These are phyloP conservation scores for Neoscelio sp. DNA, from an alignment of 2,888 invertebrate species.

Conservation along the genomic window DNA sequence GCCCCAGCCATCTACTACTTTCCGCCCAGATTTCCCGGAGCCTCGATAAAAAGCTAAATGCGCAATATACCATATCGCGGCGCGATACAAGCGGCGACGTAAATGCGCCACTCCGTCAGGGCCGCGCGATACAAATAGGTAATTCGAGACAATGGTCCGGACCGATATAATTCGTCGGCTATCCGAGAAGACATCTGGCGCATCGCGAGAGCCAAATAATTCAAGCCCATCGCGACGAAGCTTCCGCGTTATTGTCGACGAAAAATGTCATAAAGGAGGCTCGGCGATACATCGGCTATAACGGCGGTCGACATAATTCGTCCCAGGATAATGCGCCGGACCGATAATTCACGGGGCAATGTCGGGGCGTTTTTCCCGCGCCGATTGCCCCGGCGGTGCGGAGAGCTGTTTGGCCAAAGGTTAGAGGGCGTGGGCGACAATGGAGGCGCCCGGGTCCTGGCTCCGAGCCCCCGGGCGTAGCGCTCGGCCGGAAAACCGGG, in stretches of 20 bases:
- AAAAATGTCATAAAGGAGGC: conserved; percentile 42
- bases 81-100: conserved; percentile 18
- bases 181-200: conserved; percentile 44
- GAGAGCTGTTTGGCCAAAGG: conserved; percentile 42
- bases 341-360: conserved; percentile 46
- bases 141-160: conserved; percentile 46
- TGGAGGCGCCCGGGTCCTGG: neutral
- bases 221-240: no score
- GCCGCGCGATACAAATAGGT: conserved; percentile 47
- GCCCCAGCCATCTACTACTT: conserved; percentile 21
- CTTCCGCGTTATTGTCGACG: conserved; percentile 41
- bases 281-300: neutral
- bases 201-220: conserved; percentile 46
- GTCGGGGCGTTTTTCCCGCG: conserved; percentile 44
- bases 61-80: neutral
- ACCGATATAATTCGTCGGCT: conserved; percentile 1
- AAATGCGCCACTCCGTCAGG: conserved; percentile 44
- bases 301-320: conserved; percentile 24
- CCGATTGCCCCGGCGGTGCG: conserved; percentile 33
- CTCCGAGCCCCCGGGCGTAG: conserved; percentile 44
- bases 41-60: conserved; percentile 38
- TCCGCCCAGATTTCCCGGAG: conserved; percentile 31
- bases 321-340: conserved; percentile 38
- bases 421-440: conserved; percentile 65
- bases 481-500: conserved; percentile 59